phyloP scores from a whole-genome alignment of 1,140 invertebrate genomes.

The Lithobius niger region DNA sequence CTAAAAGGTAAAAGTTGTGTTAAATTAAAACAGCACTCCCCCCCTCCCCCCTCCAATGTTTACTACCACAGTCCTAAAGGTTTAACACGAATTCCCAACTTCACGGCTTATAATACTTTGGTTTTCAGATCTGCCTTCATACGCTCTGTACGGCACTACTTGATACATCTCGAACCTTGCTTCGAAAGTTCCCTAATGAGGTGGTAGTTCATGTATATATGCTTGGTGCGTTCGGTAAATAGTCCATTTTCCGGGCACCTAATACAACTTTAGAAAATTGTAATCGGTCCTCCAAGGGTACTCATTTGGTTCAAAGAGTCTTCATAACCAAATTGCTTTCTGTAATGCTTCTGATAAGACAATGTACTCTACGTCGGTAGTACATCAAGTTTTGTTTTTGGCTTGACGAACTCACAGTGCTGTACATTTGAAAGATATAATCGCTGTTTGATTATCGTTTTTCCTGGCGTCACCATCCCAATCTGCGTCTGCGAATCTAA shows the following conservation, averaged over 20 bases:
- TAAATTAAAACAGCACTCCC: too few species aligned
- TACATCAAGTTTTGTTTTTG: slow-evolving; percentile 22
- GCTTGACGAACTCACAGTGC: slow-evolving; percentile 22
- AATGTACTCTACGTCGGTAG: slow-evolving; percentile 29
- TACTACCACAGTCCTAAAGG: too few species aligned
- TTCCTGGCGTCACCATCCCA: not conserved
- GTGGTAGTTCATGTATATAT: not conserved
- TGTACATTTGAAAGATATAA: slow-evolving; percentile 25
- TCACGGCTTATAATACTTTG: too few species aligned
- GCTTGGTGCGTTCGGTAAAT: not conserved
- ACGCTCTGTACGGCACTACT: not conserved
- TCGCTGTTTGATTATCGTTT: slow-evolving; percentile 28
- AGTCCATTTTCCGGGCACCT: not conserved
- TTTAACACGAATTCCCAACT: too few species aligned
- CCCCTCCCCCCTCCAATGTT: too few species aligned
- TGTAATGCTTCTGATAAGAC: slow-evolving; percentile 26
- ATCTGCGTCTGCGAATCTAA: not conserved
- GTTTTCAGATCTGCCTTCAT: not conserved
- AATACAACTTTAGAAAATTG: not conserved
- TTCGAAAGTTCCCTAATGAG: not conserved
- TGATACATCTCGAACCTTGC: not conserved
- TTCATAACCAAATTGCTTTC: slow-evolving; percentile 24
- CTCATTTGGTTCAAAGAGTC: not conserved
- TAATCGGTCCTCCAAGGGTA: not conserved
- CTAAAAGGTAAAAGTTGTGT: too few species aligned